Evolutionary conservation across 2,797 vertebrate species (phyloP).

Genomic region (Halcyon badia): DNA sequence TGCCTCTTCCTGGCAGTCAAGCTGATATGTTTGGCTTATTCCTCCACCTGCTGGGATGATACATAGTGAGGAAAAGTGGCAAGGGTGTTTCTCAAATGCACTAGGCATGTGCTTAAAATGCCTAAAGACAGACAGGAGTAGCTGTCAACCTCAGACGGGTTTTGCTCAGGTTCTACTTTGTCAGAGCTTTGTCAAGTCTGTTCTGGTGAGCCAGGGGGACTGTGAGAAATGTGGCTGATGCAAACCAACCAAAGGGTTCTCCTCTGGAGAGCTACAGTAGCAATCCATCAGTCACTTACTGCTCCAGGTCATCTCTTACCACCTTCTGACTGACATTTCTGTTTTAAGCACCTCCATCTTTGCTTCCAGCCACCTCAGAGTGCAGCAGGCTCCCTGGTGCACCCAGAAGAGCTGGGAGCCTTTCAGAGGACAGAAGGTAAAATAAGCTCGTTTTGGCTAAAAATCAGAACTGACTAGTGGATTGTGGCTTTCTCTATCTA

Average conservation of each 20-base stretch:
- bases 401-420: not conserved
- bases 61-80: not conserved
- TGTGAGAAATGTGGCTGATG: not conserved
- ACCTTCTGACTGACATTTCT: not conserved
- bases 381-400: no score
- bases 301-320: not conserved
- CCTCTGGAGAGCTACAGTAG: not conserved
- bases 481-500: not conserved
- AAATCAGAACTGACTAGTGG: not conserved
- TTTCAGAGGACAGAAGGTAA: not conserved
- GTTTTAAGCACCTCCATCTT: not conserved
- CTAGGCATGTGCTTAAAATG: not conserved
- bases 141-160: not conserved
- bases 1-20: not conserved
- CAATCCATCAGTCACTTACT: no score
- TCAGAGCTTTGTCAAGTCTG: not conserved
- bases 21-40: not conserved
- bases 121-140: not conserved
- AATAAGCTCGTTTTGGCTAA: not conserved
- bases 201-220: not conserved
- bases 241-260: not conserved
- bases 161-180: not conserved
- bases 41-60: no score
- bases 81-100: not conserved
- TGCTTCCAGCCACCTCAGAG: not conserved